Conservation (phyloP, 2,888 invertebrate genomes). For the Girardia tigrina region DNA sequence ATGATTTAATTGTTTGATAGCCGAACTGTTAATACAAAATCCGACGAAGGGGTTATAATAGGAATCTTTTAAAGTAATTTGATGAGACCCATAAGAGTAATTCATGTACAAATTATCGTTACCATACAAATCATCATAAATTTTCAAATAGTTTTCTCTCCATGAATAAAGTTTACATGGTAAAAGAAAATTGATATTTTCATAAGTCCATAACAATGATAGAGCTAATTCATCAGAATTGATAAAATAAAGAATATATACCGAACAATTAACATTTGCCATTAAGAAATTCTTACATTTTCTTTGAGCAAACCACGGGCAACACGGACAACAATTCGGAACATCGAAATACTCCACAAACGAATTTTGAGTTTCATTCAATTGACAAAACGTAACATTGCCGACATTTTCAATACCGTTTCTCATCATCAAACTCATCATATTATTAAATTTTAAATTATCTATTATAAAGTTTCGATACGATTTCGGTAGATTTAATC, state of each 20-base stretch:
- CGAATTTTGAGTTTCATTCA: neutral
- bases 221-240: neutral
- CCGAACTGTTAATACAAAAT: constrained; percentile 14
- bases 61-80: neutral
- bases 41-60: neutral
- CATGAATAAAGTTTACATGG: neutral
- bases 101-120: neutral
- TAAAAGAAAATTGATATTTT: neutral
- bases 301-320: neutral
- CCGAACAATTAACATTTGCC: neutral
- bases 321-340: constrained; percentile 11
- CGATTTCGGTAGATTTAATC: neutral
- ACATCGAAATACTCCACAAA: neutral
- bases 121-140: too few relatives aligned
- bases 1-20: neutral
- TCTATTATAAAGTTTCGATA: neutral
- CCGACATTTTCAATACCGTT: neutral
- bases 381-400: neutral
- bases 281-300: neutral
- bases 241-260: neutral
- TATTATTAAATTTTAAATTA: neutral
- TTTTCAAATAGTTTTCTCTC: neutral
- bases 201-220: neutral
- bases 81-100: neutral
- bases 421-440: neutral